Evolutionary conservation across 2,888 invertebrate species (phyloP).

Genomic region (Parnassius glacialis): DNA sequence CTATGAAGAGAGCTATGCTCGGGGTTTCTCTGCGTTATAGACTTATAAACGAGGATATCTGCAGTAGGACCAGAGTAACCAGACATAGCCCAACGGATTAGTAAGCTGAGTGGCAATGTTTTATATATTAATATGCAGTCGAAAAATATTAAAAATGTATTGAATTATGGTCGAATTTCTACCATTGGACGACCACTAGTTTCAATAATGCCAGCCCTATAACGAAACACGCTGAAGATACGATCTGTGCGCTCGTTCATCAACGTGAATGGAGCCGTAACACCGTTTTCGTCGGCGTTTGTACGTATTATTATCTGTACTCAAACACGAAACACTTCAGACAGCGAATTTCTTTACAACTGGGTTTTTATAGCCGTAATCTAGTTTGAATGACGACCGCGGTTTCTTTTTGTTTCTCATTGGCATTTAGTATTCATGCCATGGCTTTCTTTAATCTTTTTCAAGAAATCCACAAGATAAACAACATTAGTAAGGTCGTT

Average conservation of each 20-base stretch:
- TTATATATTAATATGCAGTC: too few relatives aligned
- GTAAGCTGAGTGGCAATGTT: too few relatives aligned
- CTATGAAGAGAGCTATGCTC: too few relatives aligned
- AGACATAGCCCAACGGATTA: too few relatives aligned
- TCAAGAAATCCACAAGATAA: constrained; percentile 19
- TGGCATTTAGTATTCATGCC: constrained; percentile 20
- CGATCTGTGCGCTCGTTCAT: constrained; percentile 14
- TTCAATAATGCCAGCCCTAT: constrained; percentile 1
- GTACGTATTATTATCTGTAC: constrained; percentile 15
- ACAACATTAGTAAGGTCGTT: constrained; percentile 17
- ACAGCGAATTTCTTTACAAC: constrained; percentile 11
- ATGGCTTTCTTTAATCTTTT: constrained; percentile 24
- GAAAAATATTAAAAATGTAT: too few relatives aligned
- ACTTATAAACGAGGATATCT: too few relatives aligned
- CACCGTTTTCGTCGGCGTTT: constrained; percentile 18
- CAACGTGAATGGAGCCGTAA: constrained; percentile 11
- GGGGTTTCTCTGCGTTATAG: too few relatives aligned
- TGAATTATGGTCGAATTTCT: too few relatives aligned
- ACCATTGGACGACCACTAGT: too few relatives aligned
- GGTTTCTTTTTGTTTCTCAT: constrained; percentile 21
- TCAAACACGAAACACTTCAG: constrained; percentile 7
- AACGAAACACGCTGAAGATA: constrained; percentile 12
- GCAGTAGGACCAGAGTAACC: too few relatives aligned
- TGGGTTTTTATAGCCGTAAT: constrained; percentile 9
- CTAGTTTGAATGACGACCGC: constrained; percentile 14